These are phyloP conservation scores for Luperina nickerlii DNA, from an alignment of 2,888 invertebrate species.

Conservation along the genomic window DNA sequence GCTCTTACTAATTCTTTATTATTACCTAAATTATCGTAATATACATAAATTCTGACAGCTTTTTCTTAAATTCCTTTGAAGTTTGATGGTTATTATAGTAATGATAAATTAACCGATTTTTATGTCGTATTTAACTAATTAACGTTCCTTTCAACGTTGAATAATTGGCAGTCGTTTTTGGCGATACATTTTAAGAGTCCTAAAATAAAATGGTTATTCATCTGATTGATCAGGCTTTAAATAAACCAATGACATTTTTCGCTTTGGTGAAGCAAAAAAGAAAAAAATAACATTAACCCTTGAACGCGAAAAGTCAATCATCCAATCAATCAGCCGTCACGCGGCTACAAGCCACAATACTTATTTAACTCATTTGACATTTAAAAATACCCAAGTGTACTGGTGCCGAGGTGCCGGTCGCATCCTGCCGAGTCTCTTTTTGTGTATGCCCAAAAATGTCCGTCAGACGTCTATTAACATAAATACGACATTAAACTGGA, in stretches of 20 bases:
- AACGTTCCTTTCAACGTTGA: conserved; percentile 53
- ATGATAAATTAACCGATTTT: conserved; percentile 61
- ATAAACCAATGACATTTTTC: conserved; percentile 33
- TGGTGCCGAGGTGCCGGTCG: conserved; percentile 67
- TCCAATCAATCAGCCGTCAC: conserved; percentile 59
- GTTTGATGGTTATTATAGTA: conserved; percentile 52
- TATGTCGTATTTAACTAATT: conserved; percentile 58
- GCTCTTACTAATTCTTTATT: conserved; percentile 59
- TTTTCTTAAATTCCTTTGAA: conserved; percentile 56
- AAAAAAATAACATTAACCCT: conserved; percentile 36
- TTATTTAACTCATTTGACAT: conserved; percentile 72
- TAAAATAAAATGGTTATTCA: conserved; percentile 45
- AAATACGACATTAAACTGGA: conserved; percentile 88
- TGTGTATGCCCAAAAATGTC: conserved; percentile 80
- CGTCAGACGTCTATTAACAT: conserved; percentile 85
- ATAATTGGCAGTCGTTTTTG: conserved; percentile 50
- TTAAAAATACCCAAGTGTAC: conserved; percentile 76
- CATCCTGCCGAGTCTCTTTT: conserved; percentile 80
- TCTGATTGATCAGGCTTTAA: conserved; percentile 33
- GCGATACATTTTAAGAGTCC: conserved; percentile 43
- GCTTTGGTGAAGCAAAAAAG: conserved; percentile 9
- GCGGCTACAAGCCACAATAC: conserved; percentile 56
- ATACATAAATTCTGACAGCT: conserved; percentile 60
- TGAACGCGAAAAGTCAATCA: conserved; percentile 65
- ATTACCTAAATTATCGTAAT: conserved; percentile 57